These are phyloP conservation scores for Onchidella celtica DNA, from an alignment of 2,888 invertebrate species.

Conservation along the genomic window DNA sequence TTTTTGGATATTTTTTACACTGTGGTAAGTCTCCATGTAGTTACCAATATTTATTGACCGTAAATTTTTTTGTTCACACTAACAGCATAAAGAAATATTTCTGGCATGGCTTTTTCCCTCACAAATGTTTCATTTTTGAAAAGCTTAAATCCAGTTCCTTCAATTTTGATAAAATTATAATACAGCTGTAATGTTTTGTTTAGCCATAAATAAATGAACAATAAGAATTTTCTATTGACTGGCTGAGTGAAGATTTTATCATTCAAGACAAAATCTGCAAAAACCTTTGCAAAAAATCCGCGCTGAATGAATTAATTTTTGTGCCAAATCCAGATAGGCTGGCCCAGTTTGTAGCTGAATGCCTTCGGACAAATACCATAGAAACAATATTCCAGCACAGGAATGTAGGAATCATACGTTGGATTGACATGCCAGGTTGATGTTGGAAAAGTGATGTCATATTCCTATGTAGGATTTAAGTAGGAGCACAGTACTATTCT, in stretches of 20 bases:
- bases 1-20: neutral
- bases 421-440: no score
- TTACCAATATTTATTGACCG: neutral
- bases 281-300: neutral
- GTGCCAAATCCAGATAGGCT: no score
- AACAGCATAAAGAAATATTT: neutral
- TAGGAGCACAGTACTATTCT: no score
- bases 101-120: neutral
- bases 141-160: neutral
- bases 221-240: neutral
- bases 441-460: no score
- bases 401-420: no score
- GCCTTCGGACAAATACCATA: no score
- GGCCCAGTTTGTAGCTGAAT: no score
- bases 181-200: neutral
- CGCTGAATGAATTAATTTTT: neutral
- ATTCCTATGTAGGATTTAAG: no score
- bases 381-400: no score
- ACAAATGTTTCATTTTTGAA: neutral
- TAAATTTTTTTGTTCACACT: neutral
- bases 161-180: neutral
- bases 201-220: neutral
- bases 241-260: neutral
- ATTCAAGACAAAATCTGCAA: neutral
- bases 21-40: neutral